These are phyloP conservation scores for Drosophila pseudoananassae DNA, from an alignment of 1,140 invertebrate genomes.

Conservation along the genomic window DNA sequence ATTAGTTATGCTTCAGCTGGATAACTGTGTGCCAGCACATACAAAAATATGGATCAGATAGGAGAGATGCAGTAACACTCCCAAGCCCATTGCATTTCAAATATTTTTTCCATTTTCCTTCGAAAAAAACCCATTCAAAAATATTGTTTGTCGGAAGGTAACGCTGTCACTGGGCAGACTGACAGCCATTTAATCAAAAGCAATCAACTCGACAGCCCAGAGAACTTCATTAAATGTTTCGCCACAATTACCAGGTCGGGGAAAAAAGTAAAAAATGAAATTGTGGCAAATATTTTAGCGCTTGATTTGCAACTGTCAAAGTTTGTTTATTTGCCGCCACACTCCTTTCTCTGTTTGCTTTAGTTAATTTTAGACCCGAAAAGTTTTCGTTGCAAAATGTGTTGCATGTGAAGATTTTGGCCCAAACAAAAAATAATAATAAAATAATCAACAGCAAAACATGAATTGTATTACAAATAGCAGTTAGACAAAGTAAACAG, in stretches of 20 bases:
- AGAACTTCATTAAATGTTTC: slow-evolving; percentile 74
- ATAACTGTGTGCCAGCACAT: slow-evolving; percentile 49
- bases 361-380: slow-evolving; percentile 63
- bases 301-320: slow-evolving; percentile 72
- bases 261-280: slow-evolving; percentile 21
- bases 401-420: slow-evolving; percentile 78
- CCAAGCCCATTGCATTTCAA: too few relatives aligned
- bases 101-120: too few relatives aligned
- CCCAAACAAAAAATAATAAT: slow-evolving; percentile 71
- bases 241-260: slow-evolving; percentile 52
- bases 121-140: too few relatives aligned
- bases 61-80: background rate
- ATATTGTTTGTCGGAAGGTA: background rate
- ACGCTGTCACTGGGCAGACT: slow-evolving; percentile 10
- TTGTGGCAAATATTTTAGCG: slow-evolving; percentile 52
- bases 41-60: slow-evolving; percentile 38
- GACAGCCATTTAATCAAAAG: slow-evolving; percentile 60
- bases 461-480: slow-evolving; percentile 74
- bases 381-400: slow-evolving; percentile 22
- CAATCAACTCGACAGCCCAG: slow-evolving; percentile 48
- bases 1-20: slow-evolving; percentile 67
- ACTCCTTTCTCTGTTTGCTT: slow-evolving; percentile 51
- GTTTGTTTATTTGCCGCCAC: slow-evolving; percentile 39
- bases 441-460: slow-evolving; percentile 77
- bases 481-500: slow-evolving; percentile 76